Evolutionary conservation across 2,113 vertebrate species (phyloP), one percentile per base, ranked within the genome.

Genomic region (Phylloscopus trochiloides): DNA sequence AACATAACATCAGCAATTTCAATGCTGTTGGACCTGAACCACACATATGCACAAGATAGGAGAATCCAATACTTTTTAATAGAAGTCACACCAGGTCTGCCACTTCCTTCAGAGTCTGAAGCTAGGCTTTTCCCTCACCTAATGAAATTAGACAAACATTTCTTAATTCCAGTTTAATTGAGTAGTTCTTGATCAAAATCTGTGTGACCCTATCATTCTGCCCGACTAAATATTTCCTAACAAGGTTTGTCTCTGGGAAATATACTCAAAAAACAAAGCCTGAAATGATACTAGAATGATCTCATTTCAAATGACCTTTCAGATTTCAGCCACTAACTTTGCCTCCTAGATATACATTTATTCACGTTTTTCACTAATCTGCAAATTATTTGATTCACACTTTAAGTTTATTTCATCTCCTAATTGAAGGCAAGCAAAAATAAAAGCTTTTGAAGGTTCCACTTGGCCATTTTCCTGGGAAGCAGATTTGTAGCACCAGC

Each of bases 391-490:
- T 85, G 29, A 47, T 67, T 81, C 40, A 57, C 61, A 54, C 15
- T 40, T 75, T 2, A 75, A 68, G 52, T 88, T 92, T 67, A 68
- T 90, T 83, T 43, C 11, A 50, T 62, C 16, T 92, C 48, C 72
- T 50, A 26, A 59, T 1, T 34, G 34, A 94, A 94, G 50, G 34
- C 14, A 90, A 81, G 62, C 13, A 79, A 75, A 84, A 94, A 62
- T 55, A 80, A 85, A 80, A 58, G 20, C 25, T 77, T 86, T 21
- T 80, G 68, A 86, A 93, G 67, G 43, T 66, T 92, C 43, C 32
- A 70, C 57, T 95, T 95, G 91, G 92, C 71, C 82, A 88, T 70
- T 86, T 94, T 95, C 95, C 96, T 96, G 67, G 71, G 88, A 94
- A 94, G 42, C 95, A 96, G 88, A 90, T 95, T 88, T 96, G 81